Percentiles rank a stretch among this genome's conserved stretches.
These are phyloP conservation scores for Heliconius erato DNA, from an alignment of 2,888 invertebrate genomes.

Conservation along the genomic window DNA sequence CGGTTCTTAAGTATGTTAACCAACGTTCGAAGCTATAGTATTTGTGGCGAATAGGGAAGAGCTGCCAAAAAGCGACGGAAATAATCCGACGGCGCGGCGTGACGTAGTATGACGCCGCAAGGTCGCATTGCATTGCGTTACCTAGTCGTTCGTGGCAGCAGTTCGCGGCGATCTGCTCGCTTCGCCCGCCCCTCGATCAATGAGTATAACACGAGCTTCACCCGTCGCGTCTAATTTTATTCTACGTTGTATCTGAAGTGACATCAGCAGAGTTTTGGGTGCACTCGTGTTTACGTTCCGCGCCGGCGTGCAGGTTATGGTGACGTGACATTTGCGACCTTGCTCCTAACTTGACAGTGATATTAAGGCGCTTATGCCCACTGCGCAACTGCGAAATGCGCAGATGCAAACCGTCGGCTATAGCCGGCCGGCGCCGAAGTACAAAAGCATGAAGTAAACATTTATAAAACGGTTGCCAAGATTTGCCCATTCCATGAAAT, in stretches of 20 bases:
- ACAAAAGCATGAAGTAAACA: slow-evolving; percentile 61
- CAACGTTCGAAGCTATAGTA: slow-evolving; percentile 62
- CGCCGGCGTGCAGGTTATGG: slow-evolving; percentile 65
- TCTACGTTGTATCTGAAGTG: slow-evolving; percentile 82
- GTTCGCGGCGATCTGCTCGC: slow-evolving; percentile 82
- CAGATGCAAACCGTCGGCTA: slow-evolving; percentile 56
- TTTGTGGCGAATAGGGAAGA: slow-evolving; percentile 64
- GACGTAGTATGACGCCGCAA: slow-evolving; percentile 81
- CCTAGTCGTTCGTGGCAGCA: slow-evolving; percentile 81
- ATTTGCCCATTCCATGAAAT: slow-evolving; percentile 44
- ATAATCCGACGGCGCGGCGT: slow-evolving; percentile 79
- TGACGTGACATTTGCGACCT: slow-evolving; percentile 65
- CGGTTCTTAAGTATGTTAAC: slow-evolving; percentile 59
- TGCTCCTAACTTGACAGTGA: slow-evolving; percentile 51
- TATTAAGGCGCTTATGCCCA: slow-evolving; percentile 49
- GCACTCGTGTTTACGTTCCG: slow-evolving; percentile 82
- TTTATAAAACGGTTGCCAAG: slow-evolving; percentile 59
- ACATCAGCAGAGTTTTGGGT: slow-evolving; percentile 82
- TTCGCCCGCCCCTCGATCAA: slow-evolving; percentile 83
- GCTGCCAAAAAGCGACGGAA: slow-evolving; percentile 83
- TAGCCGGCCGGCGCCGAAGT: slow-evolving; percentile 58
- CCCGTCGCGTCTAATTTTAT: slow-evolving; percentile 81
- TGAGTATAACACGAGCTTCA: slow-evolving; percentile 78
- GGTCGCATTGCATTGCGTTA: slow-evolving; percentile 69
- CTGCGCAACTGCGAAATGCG: slow-evolving; percentile 60